Conservation (phyloP, 2,888 invertebrate genomes). For the Leptinotarsa rubiginosa region DNA sequence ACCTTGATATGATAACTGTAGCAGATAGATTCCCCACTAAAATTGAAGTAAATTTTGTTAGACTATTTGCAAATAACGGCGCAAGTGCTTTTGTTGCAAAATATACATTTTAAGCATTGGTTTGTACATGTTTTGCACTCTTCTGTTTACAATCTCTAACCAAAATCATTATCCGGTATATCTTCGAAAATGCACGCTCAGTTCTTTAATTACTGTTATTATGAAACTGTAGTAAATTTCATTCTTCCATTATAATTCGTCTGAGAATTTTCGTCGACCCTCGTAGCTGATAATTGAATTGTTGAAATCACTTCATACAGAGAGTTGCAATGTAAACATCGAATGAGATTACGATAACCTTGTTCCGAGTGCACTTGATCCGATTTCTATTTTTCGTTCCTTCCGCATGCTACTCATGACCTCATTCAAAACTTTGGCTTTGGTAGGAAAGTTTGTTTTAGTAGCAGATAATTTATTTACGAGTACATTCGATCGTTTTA, state of each 20-base stretch:
- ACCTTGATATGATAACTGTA: too few relatives aligned
- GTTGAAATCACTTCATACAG: background rate
- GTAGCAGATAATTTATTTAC: background rate
- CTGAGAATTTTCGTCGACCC: background rate
- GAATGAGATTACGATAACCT: constrained; percentile 44
- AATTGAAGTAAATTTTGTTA: too few relatives aligned
- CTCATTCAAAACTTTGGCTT: constrained; percentile 42
- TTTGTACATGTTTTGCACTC: too few relatives aligned
- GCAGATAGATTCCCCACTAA: too few relatives aligned
- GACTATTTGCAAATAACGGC: too few relatives aligned
- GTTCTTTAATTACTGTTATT: too few relatives aligned
- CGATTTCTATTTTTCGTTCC: constrained; percentile 51
- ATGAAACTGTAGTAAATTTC: too few relatives aligned
- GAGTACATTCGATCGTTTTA: background rate
- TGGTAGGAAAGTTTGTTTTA: constrained; percentile 12
- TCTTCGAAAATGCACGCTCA: too few relatives aligned
- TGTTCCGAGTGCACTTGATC: constrained; percentile 52
- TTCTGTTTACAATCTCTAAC: too few relatives aligned
- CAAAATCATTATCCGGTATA: too few relatives aligned
- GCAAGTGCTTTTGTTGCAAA: too few relatives aligned
- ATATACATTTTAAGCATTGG: too few relatives aligned
- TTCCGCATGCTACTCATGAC: constrained; percentile 47
- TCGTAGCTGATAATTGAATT: constrained; percentile 13
- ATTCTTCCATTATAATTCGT: background rate
- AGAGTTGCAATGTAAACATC: constrained; percentile 29